These are phyloP conservation scores for Pristionchus maxplancki DNA, from an alignment of 2,888 invertebrate species.

Conservation along the genomic window DNA sequence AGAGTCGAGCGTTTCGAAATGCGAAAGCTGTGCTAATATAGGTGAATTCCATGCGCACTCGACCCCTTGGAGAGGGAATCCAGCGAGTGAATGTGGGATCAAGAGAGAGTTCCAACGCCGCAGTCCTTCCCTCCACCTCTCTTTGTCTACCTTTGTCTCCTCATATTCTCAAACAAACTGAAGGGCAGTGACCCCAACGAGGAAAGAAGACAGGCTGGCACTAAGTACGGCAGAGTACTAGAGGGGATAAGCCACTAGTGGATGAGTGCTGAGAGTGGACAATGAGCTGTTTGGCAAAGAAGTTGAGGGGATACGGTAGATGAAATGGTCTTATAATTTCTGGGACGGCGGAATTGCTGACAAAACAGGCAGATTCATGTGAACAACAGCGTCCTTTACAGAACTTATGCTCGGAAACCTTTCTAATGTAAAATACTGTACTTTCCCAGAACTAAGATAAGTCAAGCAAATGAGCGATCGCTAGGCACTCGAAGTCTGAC, in stretches of 20 bases:
- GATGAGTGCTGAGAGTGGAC: background rate
- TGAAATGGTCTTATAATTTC: too few species aligned
- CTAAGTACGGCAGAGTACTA: background rate
- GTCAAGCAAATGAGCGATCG: background rate
- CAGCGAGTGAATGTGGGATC: background rate
- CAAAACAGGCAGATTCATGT: background rate
- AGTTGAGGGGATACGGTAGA: background rate
- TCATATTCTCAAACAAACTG: background rate
- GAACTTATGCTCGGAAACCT: too few species aligned
- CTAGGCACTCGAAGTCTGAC: background rate
- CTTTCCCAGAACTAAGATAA: background rate
- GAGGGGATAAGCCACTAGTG: background rate
- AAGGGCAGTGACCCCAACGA: background rate
- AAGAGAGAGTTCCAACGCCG: background rate
- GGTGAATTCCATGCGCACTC: background rate
- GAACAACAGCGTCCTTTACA: too few species aligned
- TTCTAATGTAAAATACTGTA: background rate
- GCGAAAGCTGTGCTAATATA: background rate
- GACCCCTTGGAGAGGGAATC: background rate
- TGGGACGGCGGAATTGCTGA: background rate
- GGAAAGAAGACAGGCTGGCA: background rate
- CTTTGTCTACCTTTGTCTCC: slow-evolving; percentile 1
- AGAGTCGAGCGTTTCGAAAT: background rate
- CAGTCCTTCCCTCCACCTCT: background rate
- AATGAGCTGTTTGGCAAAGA: background rate